Evolutionary conservation across 2,888 invertebrate genomes (phyloP).

Genomic region (Galeruca laticollis): DNA sequence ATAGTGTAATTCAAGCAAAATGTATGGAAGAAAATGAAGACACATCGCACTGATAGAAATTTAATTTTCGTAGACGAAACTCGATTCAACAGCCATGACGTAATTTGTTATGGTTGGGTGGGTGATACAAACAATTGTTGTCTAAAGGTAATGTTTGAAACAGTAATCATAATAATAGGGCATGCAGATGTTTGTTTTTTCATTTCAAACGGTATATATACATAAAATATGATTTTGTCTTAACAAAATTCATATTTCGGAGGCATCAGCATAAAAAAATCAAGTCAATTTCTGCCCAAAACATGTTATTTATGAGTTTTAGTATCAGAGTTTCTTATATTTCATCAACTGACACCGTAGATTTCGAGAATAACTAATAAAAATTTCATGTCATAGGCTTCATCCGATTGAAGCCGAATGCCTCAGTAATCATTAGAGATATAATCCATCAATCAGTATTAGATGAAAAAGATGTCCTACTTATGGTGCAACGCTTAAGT

Average conservation of each 20-base stretch:
- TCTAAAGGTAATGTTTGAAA: not conserved
- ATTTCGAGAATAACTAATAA: too few species aligned
- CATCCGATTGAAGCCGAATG: too few species aligned
- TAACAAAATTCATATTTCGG: not conserved
- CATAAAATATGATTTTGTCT: not conserved
- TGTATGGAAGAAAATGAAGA: slow-evolving; percentile 7
- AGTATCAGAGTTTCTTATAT: too few species aligned
- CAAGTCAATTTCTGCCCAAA: too few species aligned
- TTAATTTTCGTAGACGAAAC: slow-evolving; percentile 1
- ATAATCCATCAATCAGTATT: too few species aligned
- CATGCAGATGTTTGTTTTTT: not conserved
- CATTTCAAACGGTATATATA: not conserved
- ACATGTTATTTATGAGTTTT: too few species aligned
- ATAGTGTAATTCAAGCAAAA: too few species aligned
- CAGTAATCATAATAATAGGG: not conserved
- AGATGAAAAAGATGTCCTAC: too few species aligned
- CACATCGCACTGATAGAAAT: not conserved
- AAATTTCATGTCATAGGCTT: too few species aligned
- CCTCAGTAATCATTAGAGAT: too few species aligned
- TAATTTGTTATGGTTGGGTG: slow-evolving; percentile 11
- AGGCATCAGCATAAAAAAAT: not conserved
- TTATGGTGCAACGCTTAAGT: too few species aligned
- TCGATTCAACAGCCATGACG: not conserved
- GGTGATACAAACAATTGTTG: slow-evolving; percentile 9
- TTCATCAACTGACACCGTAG: too few species aligned